Evolutionary conservation across 2,888 invertebrate genomes (phyloP), one percentile per base, ranked within the genome.

Genomic region (Pseudoips prasinana): DNA sequence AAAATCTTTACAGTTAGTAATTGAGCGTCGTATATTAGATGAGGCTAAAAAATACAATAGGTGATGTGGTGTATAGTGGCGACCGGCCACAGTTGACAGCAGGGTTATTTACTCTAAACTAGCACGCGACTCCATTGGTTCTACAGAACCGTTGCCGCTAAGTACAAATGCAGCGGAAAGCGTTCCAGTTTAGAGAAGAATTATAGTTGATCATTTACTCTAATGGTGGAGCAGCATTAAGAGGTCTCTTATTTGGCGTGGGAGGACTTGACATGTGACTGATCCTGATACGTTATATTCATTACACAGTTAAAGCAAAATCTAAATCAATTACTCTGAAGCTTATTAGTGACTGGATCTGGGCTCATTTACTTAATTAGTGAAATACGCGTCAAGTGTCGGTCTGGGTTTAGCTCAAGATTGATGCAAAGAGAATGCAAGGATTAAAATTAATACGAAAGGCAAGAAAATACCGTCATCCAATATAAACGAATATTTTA

Each of bases 191-290:
- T 14, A 14, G 2, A 14, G 3, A 3, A 5, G 2, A 5, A 14
- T 14, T 2, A 3, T 14, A 14, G 3, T 14, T 14, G 14, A 5
- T 81, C 80, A 70, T 74, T 81, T 75, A 77, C 79, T 78, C 63
- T 68, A 52, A 52, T 58, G 58, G 47, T 59, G 69, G 52, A 55
- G 55, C 53, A 61, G 58, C 62, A 47, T 50, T n/a, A n/a, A n/a
- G n/a, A n/a, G n/a, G n/a, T 5, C 14, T 14, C 14, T 14, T 14
- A 37, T 64, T 64, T 67, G 69, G 76, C 80, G 85, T 85, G 83
- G 83, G 85, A 75, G 85, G 81, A 85, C 86, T 74, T 76, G 86
- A 73, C 69, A 59, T 63, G 64, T 70, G 75, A 72, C 75, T 14
- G 70, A 69, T 64, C 65, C 49, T 55, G 61, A 32, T 57, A 62